Evolutionary conservation across 2,888 invertebrate genomes (phyloP).

Genomic region (Pantelozetes paolii): DNA sequence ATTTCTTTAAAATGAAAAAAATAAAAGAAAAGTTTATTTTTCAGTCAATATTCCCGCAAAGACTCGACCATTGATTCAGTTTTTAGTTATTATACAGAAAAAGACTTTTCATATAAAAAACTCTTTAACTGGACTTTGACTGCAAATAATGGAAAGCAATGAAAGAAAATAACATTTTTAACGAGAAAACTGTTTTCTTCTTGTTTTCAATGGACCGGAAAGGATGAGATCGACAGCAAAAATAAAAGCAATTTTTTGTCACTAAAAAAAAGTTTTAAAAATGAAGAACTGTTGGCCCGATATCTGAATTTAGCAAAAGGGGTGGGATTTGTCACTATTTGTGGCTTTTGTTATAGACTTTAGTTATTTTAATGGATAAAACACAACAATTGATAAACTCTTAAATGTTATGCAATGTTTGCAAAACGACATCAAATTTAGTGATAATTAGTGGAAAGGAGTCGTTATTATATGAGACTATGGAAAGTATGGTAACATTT

Average conservation of each 20-base stretch:
- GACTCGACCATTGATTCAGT: constrained; percentile 15
- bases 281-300: background rate
- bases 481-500: too few species aligned
- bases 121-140: constrained; percentile 31
- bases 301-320: background rate
- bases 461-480: background rate
- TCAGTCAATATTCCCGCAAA: background rate
- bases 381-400: background rate
- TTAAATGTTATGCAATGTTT: background rate
- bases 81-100: constrained; percentile 22
- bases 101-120: background rate
- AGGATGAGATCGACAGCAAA: constrained; percentile 32
- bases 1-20: background rate
- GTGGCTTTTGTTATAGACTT: constrained; percentile 13
- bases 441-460: constrained; percentile 28
- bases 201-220: constrained; percentile 33
- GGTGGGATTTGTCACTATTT: constrained; percentile 22
- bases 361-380: background rate
- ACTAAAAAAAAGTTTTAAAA: constrained; percentile 1
- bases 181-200: constrained; percentile 29
- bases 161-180: constrained; percentile 28
- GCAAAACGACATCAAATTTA: background rate
- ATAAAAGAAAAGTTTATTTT: constrained; percentile 10
- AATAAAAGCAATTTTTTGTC: constrained; percentile 1
- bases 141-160: constrained; percentile 16